Percentiles rank a stretch among this genome's conserved stretches.
Evolutionary conservation across 2,888 invertebrate species (phyloP).

Genomic region (Sarcophaga carnaria): DNA sequence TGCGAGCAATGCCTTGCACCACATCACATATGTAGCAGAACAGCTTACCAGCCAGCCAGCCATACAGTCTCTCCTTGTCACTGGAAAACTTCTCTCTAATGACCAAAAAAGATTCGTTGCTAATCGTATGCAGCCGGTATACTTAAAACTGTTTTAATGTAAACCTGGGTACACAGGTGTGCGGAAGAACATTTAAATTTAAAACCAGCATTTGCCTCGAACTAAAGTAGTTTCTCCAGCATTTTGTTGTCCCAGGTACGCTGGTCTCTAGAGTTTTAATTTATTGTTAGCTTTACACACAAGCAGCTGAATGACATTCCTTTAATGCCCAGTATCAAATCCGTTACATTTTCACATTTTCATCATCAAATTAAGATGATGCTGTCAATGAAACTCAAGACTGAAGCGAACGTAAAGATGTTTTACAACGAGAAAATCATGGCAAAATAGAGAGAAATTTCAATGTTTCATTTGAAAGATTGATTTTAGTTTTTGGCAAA

Average conservation of each 20-base stretch:
- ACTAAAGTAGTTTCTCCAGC: not conserved
- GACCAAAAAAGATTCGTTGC: constrained; percentile 48
- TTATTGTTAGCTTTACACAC: constrained; percentile 41
- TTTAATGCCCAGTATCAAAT: constrained; percentile 21
- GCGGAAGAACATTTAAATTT: constrained; percentile 14
- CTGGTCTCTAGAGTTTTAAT: constrained; percentile 55
- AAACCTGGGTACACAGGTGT: no score
- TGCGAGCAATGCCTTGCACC: no score
- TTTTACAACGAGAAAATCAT: not conserved
- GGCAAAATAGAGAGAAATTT: not conserved
- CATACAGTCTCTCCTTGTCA: constrained; percentile 35
- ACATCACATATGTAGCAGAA: no score
- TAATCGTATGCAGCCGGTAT: constrained; percentile 51
- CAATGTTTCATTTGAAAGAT: not conserved
- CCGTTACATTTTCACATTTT: constrained; percentile 25
- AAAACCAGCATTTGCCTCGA: constrained; percentile 5
- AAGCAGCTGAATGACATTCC: constrained; percentile 47
- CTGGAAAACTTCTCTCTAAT: constrained; percentile 51
- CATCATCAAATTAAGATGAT: constrained; percentile 6
- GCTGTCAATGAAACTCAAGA: not conserved
- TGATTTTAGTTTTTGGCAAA: constrained; percentile 25
- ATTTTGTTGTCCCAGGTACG: not conserved
- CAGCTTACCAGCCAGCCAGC: not conserved
- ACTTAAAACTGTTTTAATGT: no score
- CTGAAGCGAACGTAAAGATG: not conserved